phyloP scores from a whole-genome alignment of 2,888 invertebrate genomes.

The Parasteatoda lunata region DNA sequence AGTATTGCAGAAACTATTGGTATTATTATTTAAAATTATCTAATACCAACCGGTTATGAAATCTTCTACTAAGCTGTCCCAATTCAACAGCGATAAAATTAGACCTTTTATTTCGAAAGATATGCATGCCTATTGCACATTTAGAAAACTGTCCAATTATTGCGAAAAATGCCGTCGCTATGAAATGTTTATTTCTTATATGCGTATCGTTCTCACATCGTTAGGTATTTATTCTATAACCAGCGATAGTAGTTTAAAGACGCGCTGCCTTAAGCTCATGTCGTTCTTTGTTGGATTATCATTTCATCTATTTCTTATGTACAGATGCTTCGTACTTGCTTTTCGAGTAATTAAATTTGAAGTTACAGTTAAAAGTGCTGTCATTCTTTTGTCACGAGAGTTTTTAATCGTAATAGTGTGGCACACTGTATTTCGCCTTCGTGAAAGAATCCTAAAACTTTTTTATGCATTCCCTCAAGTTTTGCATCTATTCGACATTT shows the following conservation, averaged over 20 bases:
- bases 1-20: too few species aligned
- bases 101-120: too few species aligned
- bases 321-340: conserved; percentile 9
- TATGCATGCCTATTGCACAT: background rate
- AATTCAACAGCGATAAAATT: too few species aligned
- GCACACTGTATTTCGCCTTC: conserved; percentile 3
- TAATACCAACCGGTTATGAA: too few species aligned
- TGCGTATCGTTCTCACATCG: background rate
- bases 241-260: background rate
- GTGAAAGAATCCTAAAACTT: conserved; percentile 13
- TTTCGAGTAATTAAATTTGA: conserved; percentile 5
- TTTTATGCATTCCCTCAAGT: background rate
- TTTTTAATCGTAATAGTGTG: conserved; percentile 25
- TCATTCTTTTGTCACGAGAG: conserved; percentile 16
- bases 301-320: conserved; percentile 37
- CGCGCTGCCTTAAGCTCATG: background rate
- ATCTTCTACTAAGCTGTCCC: too few species aligned
- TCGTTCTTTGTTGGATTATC: conserved; percentile 9
- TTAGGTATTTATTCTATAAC: background rate
- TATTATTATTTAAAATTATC: too few species aligned
- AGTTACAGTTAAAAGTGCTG: conserved; percentile 20
- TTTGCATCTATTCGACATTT: background rate
- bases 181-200: background rate
- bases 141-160: background rate
- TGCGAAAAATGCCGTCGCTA: background rate